Evolutionary conservation across 2,113 vertebrate genomes (phyloP).

Genomic region (Eublepharis macularius): DNA sequence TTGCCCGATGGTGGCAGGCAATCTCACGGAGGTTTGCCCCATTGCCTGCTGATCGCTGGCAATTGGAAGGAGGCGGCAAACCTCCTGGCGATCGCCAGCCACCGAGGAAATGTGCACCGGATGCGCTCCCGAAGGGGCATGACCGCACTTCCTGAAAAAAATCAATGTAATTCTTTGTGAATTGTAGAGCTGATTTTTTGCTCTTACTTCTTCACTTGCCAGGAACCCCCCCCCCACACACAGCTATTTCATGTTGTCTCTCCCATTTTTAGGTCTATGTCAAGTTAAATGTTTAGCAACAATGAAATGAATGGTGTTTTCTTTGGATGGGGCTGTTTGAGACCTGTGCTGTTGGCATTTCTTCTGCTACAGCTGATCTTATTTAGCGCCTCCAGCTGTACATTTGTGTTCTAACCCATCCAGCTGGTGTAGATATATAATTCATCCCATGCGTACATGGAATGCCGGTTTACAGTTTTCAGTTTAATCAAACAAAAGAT

Average conservation of each 20-base stretch:
- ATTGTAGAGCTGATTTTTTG: not conserved
- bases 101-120: too few relatives aligned
- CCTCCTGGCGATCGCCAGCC: too few relatives aligned
- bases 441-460: conserved; percentile 3
- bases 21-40: too few relatives aligned
- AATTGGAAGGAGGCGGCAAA: too few relatives aligned
- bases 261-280: not conserved
- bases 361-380: not conserved
- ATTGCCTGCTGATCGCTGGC: too few relatives aligned
- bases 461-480: not conserved
- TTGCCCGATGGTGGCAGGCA: too few relatives aligned
- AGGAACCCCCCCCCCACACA: not conserved
- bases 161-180: conserved; percentile 9
- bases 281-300: conserved; percentile 17
- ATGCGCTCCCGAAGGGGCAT: too few relatives aligned
- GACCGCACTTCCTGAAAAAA: too few relatives aligned
- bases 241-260: not conserved
- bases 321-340: not conserved
- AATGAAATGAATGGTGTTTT: not conserved
- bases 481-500: not conserved
- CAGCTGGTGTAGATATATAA: not conserved
- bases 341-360: not conserved
- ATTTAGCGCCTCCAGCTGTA: conserved; percentile 3
- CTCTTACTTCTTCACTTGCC: not conserved
- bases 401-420: not conserved